Base-by-base conservation (phyloP, 2,113 vertebrate species). In the Aegithalos caudatus region DNA sequence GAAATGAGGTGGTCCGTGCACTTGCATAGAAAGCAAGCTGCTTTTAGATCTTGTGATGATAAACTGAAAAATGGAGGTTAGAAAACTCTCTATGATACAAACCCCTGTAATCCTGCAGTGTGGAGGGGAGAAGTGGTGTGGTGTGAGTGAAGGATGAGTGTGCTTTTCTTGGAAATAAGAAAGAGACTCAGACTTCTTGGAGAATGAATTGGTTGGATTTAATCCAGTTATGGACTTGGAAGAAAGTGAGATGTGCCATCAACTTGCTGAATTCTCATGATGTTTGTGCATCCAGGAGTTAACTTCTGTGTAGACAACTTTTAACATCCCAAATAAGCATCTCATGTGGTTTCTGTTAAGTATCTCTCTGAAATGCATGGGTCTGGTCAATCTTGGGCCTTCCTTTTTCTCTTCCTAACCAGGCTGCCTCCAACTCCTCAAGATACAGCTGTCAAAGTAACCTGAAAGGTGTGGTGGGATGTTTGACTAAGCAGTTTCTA, bases 21-120 rank as follows among this genome's bases (percentile, higher is more conserved):
- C 42, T 73, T 4, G 1, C 1, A 6, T 1, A n/a, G 25, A 70
- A 58, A 62, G 8, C 0, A 1, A 69, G 21, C 47, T 85, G 53
- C 16, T 86, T 61, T 85, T 2, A 3, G 27, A n/a, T 57, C 54
- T 53, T 84, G 62, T 65, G 42, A 38, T 51, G 58, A 51, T 56
- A 28, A 85, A 51, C 56, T 54, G 87, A 66, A 50, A 80, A 77
- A 45, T 13, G 27, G 38, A 73, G 45, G 31, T 80, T 88, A 3
- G 18, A 62, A 58, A 90, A 33, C 48, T 6, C 15, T 18, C 3
- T 18, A 4, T 66, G 44, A 38, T 14, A 29, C 54, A 65, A 95
- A 84, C 42, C 35, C 9, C 29, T 23, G 24, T 78, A 82, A 82
- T 83, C 33, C 47, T 73, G 15, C 0, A 1, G 33, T 42, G 45